Evolutionary conservation across 2,113 vertebrate genomes (phyloP), one percentile per base, ranked within the genome.

Genomic region (Oophaga pumilio): DNA sequence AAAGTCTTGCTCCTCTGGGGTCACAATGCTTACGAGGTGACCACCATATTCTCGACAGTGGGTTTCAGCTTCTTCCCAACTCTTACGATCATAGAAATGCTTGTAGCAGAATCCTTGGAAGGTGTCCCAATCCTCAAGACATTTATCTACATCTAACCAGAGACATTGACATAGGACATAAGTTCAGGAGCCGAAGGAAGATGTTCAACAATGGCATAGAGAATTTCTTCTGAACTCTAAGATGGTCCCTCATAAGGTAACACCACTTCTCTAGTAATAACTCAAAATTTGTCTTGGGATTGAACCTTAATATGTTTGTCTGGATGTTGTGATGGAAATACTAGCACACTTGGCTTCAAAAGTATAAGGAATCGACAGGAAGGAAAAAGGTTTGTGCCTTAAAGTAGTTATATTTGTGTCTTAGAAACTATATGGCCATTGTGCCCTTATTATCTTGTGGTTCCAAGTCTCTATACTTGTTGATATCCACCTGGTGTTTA

Each of bases 41-140:
- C 95, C 97, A 0, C 97, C 97, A 0, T 93, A 89, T 76, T 92
- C 77, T 33, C 97, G 92, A 83, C 98, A 99, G 91, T 97, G 96
- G 28, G 90, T 95, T 92, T 99, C 98, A 0, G 98, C 97, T 0
- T 96, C 96, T 90, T 98, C 97, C 98, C 98, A 99, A 91, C 95
- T 97, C 90, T 96, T 94, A 53, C 97, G 94, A 0, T 93, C 93
- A n/a, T 92, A 90, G 66, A 98, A 97, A 82, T 99, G 97, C 56
- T 91, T 96, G 90, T 98, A 99, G 89, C 98, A 99, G 80, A 94
- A 95, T 5, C 97, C 95, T 78, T 98, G 97, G 91, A 98, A 99
- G 91, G 94, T 93, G 66, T 97, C 96, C 97, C 97, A 99, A 89
- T 95, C 95, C 0, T 94, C 92, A 69, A 95, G 95, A 89, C 98